Percentiles rank a stretch among this genome's conserved stretches.
Conservation (phyloP, 2,113 vertebrate species). For the Ovibos moschatus region DNA sequence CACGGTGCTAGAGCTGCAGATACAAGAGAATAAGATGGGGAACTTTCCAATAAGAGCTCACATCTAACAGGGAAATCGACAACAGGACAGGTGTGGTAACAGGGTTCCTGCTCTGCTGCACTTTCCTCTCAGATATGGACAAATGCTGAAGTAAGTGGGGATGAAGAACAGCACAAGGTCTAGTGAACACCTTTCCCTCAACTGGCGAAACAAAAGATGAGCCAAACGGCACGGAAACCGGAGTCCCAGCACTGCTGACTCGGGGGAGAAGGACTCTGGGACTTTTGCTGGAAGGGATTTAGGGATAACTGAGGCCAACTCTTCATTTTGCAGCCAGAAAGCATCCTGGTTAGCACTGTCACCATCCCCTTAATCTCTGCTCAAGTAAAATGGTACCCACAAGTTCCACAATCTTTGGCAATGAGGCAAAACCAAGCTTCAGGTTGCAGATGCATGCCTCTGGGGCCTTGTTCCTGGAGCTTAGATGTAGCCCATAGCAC, state of each 20-base stretch:
- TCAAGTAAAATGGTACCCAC: background rate
- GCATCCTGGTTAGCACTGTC: background rate
- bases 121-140: background rate
- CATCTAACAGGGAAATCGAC: background rate
- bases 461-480: background rate
- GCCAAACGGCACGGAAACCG: rapidly evolving
- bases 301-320: background rate
- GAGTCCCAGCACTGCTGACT: background rate
- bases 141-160: background rate
- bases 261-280: background rate
- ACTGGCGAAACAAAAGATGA: background rate
- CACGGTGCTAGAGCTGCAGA: background rate
- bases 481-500: background rate
- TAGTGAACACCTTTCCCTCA: background rate
- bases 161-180: background rate
- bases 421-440: background rate
- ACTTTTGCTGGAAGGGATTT: background rate
- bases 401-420: background rate
- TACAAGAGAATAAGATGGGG: too few relatives aligned
- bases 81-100: rapidly evolving
- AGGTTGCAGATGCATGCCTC: rapidly evolving
- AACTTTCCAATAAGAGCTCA: background rate
- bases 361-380: background rate
- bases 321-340: background rate
- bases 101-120: rapidly evolving